A percentile compares a stretch with the other conserved stretches of the same genome.
These are phyloP conservation scores for Microcebus ravelobensis DNA, from an alignment of 2,113 vertebrate species.

Conservation along the genomic window DNA sequence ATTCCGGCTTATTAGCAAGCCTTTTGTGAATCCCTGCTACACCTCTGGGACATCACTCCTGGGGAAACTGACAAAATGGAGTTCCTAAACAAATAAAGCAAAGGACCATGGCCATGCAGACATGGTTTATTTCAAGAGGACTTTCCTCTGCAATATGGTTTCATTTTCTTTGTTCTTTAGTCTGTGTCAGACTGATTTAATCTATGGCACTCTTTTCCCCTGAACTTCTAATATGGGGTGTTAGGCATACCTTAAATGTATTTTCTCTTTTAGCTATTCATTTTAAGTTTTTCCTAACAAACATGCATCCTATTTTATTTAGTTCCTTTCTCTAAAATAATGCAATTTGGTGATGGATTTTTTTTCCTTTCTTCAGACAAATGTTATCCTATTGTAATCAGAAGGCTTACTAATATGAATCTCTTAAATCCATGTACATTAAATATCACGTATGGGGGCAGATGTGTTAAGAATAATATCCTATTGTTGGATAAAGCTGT, in stretches of 20 bases:
- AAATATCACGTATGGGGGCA: not conserved
- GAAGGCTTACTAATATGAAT: not conserved
- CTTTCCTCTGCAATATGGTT: not conserved
- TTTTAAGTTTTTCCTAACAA: slow-evolving; percentile 12
- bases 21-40: not conserved
- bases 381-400: not conserved
- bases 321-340: slow-evolving; percentile 25
- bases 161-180: slow-evolving; percentile 25
- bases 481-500: not conserved
- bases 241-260: not conserved
- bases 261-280: not conserved
- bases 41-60: not conserved
- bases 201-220: not conserved
- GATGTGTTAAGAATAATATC: not conserved
- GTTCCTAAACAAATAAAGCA: not conserved
- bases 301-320: not conserved
- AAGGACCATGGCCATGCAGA: not conserved
- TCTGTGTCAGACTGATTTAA: not conserved
- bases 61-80: not conserved
- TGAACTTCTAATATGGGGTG: not conserved
- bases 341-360: not conserved
- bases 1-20: not conserved
- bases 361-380: not conserved
- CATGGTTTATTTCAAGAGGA: not conserved
- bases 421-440: not conserved